A percentile compares a stretch with the other conserved stretches of the same genome.
Evolutionary conservation across 2,113 vertebrate species (phyloP).

Genomic region (Gracilinanus agilis): DNA sequence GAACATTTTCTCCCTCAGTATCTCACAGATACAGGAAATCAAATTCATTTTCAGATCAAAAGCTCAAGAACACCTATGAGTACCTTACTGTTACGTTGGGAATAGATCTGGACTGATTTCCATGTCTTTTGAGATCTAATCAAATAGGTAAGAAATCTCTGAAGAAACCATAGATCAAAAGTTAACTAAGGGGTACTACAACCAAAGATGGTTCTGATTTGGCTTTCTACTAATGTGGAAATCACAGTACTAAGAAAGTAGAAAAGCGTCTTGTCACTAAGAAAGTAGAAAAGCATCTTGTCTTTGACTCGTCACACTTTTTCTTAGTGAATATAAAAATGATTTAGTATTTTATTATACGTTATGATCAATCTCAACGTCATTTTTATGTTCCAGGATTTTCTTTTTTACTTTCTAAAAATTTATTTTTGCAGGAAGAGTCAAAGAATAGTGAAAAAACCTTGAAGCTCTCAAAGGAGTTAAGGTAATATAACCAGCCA

Average conservation of each 20-base stretch:
- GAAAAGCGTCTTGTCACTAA: neutral
- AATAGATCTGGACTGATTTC: neutral
- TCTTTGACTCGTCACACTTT: neutral
- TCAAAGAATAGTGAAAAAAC: neutral
- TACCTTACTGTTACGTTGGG: neutral
- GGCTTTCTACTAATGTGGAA: neutral
- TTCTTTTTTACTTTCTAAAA: neutral
- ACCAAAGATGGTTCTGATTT: neutral
- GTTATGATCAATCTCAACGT: neutral
- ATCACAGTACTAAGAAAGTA: neutral
- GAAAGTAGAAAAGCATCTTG: neutral
- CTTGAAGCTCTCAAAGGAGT: neutral
- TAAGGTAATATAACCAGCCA: neutral
- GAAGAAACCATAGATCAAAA: neutral
- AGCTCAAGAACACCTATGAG: neutral
- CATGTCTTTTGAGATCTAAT: neutral
- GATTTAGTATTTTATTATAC: neutral
- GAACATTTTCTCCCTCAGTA: neutral
- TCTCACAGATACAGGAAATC: neutral
- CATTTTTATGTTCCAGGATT: neutral
- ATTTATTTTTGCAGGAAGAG: too few relatives aligned
- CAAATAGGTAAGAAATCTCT: neutral
- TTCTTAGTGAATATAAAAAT: neutral
- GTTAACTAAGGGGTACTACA: neutral
- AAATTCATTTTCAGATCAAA: constrained; percentile 25